Evolutionary conservation across 2,797 vertebrate species (phyloP).

Genomic region (Cheirogaleus major): DNA sequence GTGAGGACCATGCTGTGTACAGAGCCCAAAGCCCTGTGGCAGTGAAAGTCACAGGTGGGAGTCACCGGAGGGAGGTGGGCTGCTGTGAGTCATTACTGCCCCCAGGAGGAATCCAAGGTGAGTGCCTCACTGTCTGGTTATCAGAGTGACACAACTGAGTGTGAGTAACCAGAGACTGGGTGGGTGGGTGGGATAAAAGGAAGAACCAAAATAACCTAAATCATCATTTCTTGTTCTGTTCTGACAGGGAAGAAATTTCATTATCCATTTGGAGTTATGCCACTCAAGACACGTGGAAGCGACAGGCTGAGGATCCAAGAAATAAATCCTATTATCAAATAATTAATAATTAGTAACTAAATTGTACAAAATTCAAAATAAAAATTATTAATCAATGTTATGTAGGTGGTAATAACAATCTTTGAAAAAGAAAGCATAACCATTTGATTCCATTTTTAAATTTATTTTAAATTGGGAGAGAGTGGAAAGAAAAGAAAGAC

Average conservation of each 20-base stretch:
- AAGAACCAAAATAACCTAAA: background rate
- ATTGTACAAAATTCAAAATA: background rate
- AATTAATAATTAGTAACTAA: background rate
- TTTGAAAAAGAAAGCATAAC: background rate
- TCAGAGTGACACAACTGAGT: constrained; percentile 1
- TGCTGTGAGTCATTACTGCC: background rate
- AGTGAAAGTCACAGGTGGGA: constrained; percentile 7
- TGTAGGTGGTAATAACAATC: background rate
- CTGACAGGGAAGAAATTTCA: background rate
- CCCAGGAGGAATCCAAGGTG: background rate
- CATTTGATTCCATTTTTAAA: background rate
- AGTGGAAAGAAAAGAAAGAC: background rate
- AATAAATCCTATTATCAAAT: background rate
- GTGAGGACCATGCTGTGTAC: background rate
- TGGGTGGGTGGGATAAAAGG: background rate
- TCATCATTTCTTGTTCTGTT: background rate
- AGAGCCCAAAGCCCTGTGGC: background rate
- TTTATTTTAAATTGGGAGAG: background rate
- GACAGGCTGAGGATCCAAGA: background rate
- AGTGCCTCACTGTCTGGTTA: background rate
- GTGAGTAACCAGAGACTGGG: background rate
- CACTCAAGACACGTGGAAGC: background rate
- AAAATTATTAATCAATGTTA: background rate
- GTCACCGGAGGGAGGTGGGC: background rate
- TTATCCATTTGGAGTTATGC: background rate